Conservation (phyloP, 37 sponge, comb jelly and placozoan genomes). For the Cladorhizidae sp. region DNA sequence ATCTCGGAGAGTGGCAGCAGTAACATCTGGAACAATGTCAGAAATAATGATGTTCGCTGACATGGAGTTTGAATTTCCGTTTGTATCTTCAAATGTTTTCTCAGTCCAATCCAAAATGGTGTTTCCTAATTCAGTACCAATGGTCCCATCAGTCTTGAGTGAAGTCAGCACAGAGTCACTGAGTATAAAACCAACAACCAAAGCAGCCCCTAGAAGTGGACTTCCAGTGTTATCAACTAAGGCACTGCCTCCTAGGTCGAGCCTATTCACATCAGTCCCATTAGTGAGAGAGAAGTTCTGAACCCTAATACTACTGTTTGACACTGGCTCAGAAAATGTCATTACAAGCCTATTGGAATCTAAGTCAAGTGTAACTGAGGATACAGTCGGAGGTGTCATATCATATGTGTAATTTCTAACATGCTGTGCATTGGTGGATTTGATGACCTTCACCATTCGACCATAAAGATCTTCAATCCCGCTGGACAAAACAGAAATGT, state of each 20-base stretch:
- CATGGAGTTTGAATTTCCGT: constrained; percentile 11
- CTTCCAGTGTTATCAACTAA: constrained; percentile 8
- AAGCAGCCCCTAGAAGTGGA: constrained; percentile 9
- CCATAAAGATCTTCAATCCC: constrained; percentile 44
- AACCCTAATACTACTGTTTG: constrained; percentile 16
- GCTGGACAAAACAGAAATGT: constrained; percentile 12
- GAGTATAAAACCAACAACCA: constrained; percentile 39
- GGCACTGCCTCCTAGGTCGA: constrained; percentile 13
- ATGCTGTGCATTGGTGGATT: constrained; percentile 29
- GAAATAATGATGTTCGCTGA: neutral
- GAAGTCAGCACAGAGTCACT: constrained; percentile 35
- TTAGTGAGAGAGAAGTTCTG: constrained; percentile 48
- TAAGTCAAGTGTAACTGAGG: constrained; percentile 66
- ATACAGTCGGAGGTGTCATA: constrained; percentile 62
- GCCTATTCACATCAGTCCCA: constrained; percentile 4
- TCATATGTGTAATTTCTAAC: constrained; percentile 48
- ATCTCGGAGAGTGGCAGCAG: constrained; percentile 33
- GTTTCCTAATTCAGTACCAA: constrained; percentile 50
- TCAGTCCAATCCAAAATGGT: constrained; percentile 36
- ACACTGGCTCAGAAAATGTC: constrained; percentile 90
- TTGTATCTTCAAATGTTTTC: constrained; percentile 46
- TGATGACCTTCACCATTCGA: constrained; percentile 22
- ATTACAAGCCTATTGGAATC: constrained; percentile 59
- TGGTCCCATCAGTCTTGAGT: constrained; percentile 60
- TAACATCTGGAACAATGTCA: constrained; percentile 35